Evolutionary conservation across 2,113 vertebrate species (phyloP).

Genomic region (Elgaria multicarinata): DNA sequence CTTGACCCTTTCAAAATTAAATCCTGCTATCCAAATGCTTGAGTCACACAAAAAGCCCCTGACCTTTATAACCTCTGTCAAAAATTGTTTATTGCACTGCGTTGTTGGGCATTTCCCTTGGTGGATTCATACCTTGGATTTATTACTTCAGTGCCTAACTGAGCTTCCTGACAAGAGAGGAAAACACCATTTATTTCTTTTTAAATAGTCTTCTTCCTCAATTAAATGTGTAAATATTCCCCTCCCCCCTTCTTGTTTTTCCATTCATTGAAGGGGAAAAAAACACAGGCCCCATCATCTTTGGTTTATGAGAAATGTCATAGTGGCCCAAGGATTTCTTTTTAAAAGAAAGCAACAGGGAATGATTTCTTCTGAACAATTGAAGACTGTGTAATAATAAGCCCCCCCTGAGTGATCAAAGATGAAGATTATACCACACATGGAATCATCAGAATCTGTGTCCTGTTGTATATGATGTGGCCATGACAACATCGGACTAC

Average conservation of each 20-base stretch:
- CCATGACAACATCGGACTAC: neutral
- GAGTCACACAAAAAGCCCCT: slow-evolving; percentile 53
- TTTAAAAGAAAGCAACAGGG: neutral
- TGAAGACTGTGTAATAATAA: neutral
- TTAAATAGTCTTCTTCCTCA: slow-evolving; percentile 52
- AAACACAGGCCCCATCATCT: neutral
- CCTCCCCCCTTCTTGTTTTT: slow-evolving; percentile 29
- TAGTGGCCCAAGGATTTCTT: neutral
- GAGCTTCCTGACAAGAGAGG: slow-evolving; percentile 49
- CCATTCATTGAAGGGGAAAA: neutral
- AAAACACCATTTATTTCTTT: slow-evolving; percentile 64
- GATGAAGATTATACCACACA: neutral
- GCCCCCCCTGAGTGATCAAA: neutral
- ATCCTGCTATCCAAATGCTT: slow-evolving; percentile 60
- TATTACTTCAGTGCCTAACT: slow-evolving; percentile 55
- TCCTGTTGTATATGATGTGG: neutral
- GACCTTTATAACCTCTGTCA: slow-evolving; percentile 73
- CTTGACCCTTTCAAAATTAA: slow-evolving; percentile 59
- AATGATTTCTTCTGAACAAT: neutral
- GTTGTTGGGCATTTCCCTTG: slow-evolving; percentile 59
- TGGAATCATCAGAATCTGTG: neutral
- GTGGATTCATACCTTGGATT: slow-evolving; percentile 58
- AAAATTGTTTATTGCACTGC: slow-evolving; percentile 69
- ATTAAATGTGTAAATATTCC: slow-evolving; percentile 46
- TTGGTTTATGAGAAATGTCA: slow-evolving; percentile 36